phyloP scores from a whole-genome alignment of 2,888 invertebrate genomes.

The Plagiodera versicolora region DNA sequence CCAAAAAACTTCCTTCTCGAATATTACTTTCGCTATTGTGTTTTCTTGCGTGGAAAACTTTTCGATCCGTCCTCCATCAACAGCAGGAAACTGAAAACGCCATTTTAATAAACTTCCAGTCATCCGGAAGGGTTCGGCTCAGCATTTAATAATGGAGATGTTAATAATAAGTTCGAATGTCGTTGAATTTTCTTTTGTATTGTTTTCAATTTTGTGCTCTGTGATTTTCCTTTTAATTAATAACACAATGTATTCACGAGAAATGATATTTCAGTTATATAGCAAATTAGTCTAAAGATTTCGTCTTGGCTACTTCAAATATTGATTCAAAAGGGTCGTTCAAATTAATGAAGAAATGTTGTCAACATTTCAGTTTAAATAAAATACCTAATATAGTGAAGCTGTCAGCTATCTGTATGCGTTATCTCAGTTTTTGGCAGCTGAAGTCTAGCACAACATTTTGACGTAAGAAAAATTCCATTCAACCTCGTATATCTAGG shows the following conservation, averaged over 20 bases:
- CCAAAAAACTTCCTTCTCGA: neutral
- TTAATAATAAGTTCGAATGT: slow-evolving; percentile 44
- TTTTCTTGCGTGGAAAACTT: slow-evolving; percentile 23
- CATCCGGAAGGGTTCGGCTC: slow-evolving; percentile 3
- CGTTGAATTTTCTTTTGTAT: slow-evolving; percentile 33
- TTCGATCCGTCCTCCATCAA: slow-evolving; percentile 23
- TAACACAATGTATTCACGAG: slow-evolving; percentile 15
- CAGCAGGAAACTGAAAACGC: slow-evolving; percentile 13
- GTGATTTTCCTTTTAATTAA: slow-evolving; percentile 30
- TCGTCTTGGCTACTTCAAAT: too few species aligned
- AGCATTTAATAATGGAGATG: slow-evolving; percentile 42
- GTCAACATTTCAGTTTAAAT: too few species aligned
- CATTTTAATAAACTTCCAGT: slow-evolving; percentile 28
- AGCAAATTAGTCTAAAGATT: too few species aligned
- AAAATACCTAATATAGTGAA: too few species aligned
- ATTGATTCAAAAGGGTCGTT: too few species aligned
- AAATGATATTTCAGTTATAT: too few species aligned
- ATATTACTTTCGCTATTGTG: slow-evolving; percentile 15
- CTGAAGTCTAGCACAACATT: too few species aligned
- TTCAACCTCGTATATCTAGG: too few species aligned
- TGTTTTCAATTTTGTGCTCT: slow-evolving; percentile 29
- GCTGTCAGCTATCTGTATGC: too few species aligned
- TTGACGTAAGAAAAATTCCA: too few species aligned
- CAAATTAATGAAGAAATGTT: too few species aligned
- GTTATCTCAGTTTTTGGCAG: too few species aligned